Evolutionary conservation across 2,113 vertebrate genomes (phyloP).

Genomic region (Micronycteris hirsuta): DNA sequence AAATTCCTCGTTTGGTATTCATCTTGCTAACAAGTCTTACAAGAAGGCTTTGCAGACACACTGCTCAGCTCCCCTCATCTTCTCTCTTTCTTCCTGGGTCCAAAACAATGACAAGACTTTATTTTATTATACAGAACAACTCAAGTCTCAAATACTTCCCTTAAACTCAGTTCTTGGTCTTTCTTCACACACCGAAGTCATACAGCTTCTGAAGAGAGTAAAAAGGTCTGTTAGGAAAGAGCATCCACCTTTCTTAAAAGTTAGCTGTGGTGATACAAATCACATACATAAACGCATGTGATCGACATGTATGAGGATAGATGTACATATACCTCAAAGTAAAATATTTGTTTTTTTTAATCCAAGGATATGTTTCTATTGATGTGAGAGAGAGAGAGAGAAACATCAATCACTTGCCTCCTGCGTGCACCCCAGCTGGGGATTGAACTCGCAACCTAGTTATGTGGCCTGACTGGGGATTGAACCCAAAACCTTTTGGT

Average conservation of each 20-base stretch:
- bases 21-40: not conserved
- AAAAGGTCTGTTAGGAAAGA: not conserved
- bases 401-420: no score
- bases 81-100: not conserved
- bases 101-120: not conserved
- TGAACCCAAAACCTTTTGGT: no score
- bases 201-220: not conserved
- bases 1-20: not conserved
- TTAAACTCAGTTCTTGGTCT: not conserved
- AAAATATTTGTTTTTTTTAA: no score
- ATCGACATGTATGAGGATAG: not conserved
- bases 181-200: not conserved
- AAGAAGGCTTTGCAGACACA: not conserved
- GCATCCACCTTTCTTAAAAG: not conserved
- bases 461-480: no score
- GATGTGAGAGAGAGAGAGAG: no score
- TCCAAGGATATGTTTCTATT: no score
- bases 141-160: not conserved
- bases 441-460: no score
- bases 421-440: no score
- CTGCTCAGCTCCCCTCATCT: not conserved
- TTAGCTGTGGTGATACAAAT: not conserved
- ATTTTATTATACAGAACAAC: not conserved
- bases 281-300: not conserved
- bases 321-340: not conserved